Conservation (phyloP, 2,113 vertebrate genomes). For the Charina bottae region DNA sequence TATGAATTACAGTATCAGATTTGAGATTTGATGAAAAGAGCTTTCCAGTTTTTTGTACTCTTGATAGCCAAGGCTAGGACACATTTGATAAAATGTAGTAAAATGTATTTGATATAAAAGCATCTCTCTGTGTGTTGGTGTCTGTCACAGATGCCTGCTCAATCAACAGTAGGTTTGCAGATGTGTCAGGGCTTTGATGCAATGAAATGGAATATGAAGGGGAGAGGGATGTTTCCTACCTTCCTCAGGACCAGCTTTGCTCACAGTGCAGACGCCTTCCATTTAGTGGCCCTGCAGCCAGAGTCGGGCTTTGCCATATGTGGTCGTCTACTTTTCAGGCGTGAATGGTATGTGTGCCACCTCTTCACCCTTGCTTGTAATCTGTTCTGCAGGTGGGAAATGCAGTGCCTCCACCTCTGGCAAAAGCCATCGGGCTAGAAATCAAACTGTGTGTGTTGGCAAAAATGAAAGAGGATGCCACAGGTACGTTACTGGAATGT, state of each 20-base stretch:
- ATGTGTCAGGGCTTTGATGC: not conserved
- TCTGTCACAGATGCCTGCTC: not conserved
- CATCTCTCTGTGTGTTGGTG: not conserved
- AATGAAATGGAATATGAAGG: not conserved
- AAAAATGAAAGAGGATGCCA: constrained; percentile 78
- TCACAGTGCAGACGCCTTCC: too few relatives aligned
- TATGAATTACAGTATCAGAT: not conserved
- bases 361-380: not conserved
- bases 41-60: not conserved
- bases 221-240: not conserved
- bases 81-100: not conserved
- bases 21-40: not conserved
- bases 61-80: too few relatives aligned
- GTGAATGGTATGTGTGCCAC: not conserved
- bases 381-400: constrained; percentile 84
- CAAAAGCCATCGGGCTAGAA: constrained; percentile 91
- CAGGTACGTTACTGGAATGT: constrained; percentile 66
- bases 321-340: too few relatives aligned
- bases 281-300: not conserved
- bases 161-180: not conserved
- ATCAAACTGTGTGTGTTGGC: constrained; percentile 81
- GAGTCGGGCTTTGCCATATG: too few relatives aligned
- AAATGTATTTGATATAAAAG: not conserved
- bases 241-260: not conserved
- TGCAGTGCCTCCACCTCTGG: constrained; percentile 90